These are phyloP conservation scores for Meloe dianella DNA, from an alignment of 2,888 invertebrate genomes.

Conservation along the genomic window DNA sequence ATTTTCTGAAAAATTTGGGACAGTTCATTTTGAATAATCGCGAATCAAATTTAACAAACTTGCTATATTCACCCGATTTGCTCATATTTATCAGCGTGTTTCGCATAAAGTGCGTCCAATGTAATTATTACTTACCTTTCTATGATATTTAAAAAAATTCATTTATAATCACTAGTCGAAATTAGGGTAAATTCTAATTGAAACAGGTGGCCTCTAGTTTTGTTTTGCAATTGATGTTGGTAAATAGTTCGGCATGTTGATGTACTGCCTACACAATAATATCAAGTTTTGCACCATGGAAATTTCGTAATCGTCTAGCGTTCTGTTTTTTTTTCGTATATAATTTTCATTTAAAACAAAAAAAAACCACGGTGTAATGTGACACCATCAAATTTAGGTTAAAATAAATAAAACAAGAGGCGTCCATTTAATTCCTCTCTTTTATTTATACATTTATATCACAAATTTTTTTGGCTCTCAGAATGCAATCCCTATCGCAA, in stretches of 20 bases:
- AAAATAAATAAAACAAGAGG: slow-evolving; percentile 52
- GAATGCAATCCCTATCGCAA: slow-evolving; percentile 69
- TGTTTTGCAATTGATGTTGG: slow-evolving; percentile 32
- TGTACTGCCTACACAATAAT: slow-evolving; percentile 30
- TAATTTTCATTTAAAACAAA: background rate
- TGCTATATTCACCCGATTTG: background rate
- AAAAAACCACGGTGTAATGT: background rate
- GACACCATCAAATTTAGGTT: background rate
- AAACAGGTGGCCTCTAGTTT: slow-evolving; percentile 33
- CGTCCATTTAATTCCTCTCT: slow-evolving; percentile 55
- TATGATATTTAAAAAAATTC: background rate
- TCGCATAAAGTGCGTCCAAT: background rate
- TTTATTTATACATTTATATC: slow-evolving; percentile 72
- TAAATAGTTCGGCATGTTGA: slow-evolving; percentile 33
- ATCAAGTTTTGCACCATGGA: slow-evolving; percentile 4
- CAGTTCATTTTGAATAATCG: background rate
- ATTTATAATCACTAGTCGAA: background rate
- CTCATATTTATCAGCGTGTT: background rate
- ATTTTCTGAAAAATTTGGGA: background rate
- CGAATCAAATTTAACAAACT: background rate
- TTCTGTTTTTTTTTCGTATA: background rate
- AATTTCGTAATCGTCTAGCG: background rate
- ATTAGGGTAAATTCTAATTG: slow-evolving; percentile 1
- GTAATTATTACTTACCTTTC: background rate
- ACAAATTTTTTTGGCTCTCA: slow-evolving; percentile 77